Conservation (phyloP, 2,888 invertebrate genomes). For the Tuta absoluta region DNA sequence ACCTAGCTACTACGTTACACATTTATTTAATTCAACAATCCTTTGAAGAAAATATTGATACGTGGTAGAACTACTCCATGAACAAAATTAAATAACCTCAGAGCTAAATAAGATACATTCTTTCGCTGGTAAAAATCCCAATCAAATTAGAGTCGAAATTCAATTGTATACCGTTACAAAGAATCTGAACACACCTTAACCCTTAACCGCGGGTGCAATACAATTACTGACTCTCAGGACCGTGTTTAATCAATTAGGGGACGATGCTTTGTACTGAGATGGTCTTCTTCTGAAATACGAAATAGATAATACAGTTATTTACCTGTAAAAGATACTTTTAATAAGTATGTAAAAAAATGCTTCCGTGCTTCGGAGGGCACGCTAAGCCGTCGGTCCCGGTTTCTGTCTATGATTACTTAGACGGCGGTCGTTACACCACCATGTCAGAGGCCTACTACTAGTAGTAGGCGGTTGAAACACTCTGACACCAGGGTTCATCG, state of each 20-base stretch:
- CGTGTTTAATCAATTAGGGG: conserved; percentile 67
- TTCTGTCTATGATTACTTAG: too few relatives aligned
- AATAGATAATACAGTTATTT: neutral
- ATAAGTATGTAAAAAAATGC: too few relatives aligned
- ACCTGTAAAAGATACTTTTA: neutral
- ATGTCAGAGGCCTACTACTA: too few relatives aligned
- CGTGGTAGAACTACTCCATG: neutral
- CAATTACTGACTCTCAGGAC: conserved; percentile 48
- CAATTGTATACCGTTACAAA: conserved; percentile 53
- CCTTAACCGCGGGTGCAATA: conserved; percentile 45
- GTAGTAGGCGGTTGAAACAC: too few relatives aligned
- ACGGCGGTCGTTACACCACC: too few relatives aligned
- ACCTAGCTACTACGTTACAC: too few relatives aligned
- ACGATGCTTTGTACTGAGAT: conserved; percentile 46
- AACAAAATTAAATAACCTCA: conserved; percentile 37
- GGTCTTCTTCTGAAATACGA: conserved; percentile 49
- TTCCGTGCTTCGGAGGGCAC: too few relatives aligned
- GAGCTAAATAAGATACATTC: conserved; percentile 36
- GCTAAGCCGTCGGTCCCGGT: too few relatives aligned
- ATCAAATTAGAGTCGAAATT: conserved; percentile 51
- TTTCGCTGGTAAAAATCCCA: conserved; percentile 35
- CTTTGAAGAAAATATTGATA: too few relatives aligned
- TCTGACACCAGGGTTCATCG: too few relatives aligned
- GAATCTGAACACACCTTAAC: conserved; percentile 48
- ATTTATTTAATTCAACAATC: too few relatives aligned